phyloP scores from a whole-genome alignment of 2,888 invertebrate species.

The Apamea anceps region DNA sequence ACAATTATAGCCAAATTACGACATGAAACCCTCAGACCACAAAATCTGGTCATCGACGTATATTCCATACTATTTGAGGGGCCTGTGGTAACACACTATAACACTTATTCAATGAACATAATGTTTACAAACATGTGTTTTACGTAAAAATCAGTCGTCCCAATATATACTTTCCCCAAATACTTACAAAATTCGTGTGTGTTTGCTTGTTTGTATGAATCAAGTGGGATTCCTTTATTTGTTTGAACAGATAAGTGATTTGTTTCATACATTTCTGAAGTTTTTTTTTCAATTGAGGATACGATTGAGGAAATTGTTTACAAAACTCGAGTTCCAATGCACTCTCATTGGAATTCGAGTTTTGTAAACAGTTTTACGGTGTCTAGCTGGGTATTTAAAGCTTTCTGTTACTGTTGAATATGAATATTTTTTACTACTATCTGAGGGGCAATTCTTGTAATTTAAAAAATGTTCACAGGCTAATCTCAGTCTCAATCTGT shows the following conservation, averaged over 20 bases:
- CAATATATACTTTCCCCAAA: neutral
- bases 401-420: neutral
- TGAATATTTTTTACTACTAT: neutral
- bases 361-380: neutral
- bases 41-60: constrained; percentile 33
- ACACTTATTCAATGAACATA: constrained; percentile 20
- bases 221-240: constrained; percentile 37
- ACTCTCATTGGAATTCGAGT: constrained; percentile 1
- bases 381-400: neutral
- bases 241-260: constrained; percentile 33
- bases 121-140: constrained; percentile 38
- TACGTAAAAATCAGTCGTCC: constrained; percentile 18
- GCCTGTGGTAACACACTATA: neutral
- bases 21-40: constrained; percentile 19
- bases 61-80: constrained; percentile 36
- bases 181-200: neutral
- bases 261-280: constrained; percentile 14
- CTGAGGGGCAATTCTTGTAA: neutral
- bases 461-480: no score
- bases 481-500: no score
- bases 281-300: constrained; percentile 25
- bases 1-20: neutral
- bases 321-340: no score
- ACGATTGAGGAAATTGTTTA: neutral
- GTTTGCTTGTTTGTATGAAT: constrained; percentile 26